A percentile compares a stretch with the other conserved stretches of the same genome.
Conservation (phyloP, 2,113 vertebrate genomes). For the Miniopterus natalensis region DNA sequence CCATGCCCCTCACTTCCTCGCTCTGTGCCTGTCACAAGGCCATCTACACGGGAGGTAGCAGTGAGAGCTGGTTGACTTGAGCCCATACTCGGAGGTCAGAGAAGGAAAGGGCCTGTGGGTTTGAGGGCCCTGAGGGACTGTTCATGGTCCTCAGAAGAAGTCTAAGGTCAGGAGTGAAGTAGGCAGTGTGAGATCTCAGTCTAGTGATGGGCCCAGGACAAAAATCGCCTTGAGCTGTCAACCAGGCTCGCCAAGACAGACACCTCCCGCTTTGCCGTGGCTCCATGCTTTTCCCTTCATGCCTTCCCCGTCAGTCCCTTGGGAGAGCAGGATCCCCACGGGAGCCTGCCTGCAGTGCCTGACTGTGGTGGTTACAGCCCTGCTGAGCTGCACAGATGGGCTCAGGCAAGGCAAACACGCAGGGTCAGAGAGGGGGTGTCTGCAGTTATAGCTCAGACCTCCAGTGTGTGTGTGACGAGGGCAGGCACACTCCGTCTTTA, state of each 20-base stretch:
- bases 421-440: neutral
- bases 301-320: neutral
- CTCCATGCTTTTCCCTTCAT: neutral
- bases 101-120: neutral
- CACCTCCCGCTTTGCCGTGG: neutral
- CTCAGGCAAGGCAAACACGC: neutral
- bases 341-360: neutral
- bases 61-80: neutral
- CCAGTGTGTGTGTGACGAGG: neutral
- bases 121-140: neutral
- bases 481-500: neutral
- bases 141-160: neutral
- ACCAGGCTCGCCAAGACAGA: neutral
- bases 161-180: neutral
- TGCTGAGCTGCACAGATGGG: neutral
- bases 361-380: neutral
- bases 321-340: neutral
- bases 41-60: neutral
- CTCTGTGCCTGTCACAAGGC: neutral
- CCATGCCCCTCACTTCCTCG: neutral
- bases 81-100: neutral
- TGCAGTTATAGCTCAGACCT: neutral
- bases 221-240: neutral
- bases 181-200: neutral
- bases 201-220: neutral